Evolutionary conservation across 2,888 invertebrate species (phyloP).

Genomic region (Sinodicranocentrus sp.): DNA sequence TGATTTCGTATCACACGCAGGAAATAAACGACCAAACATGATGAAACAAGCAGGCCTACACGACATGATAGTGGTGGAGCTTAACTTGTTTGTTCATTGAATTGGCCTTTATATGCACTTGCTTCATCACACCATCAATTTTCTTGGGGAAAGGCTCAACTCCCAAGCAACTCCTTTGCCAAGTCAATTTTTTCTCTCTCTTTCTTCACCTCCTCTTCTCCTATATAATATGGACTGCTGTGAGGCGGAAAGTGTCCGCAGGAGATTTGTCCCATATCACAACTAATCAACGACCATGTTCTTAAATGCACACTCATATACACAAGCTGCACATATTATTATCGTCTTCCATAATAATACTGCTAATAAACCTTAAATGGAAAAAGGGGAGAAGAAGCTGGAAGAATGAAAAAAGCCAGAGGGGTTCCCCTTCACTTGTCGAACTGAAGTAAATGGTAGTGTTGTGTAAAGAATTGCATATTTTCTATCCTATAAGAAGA

Average conservation of each 20-base stretch:
- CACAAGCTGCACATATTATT: constrained; percentile 54
- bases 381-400: constrained; percentile 52
- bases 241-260: constrained; percentile 68
- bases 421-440: constrained; percentile 56
- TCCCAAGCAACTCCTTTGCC: too few species aligned
- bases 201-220: constrained; percentile 27
- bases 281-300: constrained; percentile 71
- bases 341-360: constrained; percentile 58
- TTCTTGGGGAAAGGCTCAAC: constrained; percentile 43
- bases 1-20: constrained; percentile 35
- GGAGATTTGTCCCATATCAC: constrained; percentile 72
- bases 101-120: constrained; percentile 58
- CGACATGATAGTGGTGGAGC: neutral
- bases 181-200: constrained; percentile 33
- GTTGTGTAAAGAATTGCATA: constrained; percentile 54
- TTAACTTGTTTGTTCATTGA: constrained; percentile 58
- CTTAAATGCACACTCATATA: constrained; percentile 60
- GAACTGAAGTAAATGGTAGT: constrained; percentile 45
- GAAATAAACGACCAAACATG: constrained; percentile 50
- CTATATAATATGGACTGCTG: constrained; percentile 39
- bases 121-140: constrained; percentile 43
- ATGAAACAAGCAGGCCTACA: constrained; percentile 25
- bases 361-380: constrained; percentile 67
- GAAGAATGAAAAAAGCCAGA: constrained; percentile 41
- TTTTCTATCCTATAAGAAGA: constrained; percentile 11